Conservation (phyloP, 35 echinoderm and acorn worm species). For the Heliocidaris erythrogramma region DNA sequence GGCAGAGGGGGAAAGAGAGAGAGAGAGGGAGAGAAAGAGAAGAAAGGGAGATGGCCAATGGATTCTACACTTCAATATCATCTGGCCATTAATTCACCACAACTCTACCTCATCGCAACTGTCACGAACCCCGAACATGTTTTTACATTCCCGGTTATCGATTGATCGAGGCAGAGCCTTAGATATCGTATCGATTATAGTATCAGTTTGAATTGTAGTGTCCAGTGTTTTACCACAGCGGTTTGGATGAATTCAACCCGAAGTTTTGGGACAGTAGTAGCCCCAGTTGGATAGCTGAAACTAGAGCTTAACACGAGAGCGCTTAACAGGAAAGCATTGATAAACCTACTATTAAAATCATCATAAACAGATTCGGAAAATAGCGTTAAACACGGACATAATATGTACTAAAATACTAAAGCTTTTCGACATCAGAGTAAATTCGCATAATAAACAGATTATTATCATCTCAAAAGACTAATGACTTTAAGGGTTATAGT, state of each 20-base stretch:
- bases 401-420: too few species aligned
- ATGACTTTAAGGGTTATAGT: background rate
- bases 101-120: background rate
- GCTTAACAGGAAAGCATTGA: background rate
- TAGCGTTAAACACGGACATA: too few species aligned
- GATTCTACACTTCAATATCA: background rate
- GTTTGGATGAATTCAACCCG: background rate
- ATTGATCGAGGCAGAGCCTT: background rate
- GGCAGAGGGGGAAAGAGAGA: background rate
- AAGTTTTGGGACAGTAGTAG: background rate
- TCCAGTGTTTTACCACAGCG: background rate
- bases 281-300: too few species aligned
- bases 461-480: background rate
- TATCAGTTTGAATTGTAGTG: background rate
- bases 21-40: background rate
- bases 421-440: too few species aligned
- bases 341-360: background rate
- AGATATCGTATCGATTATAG: conserved; percentile 19
- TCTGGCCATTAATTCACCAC: background rate
- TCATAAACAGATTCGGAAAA: background rate
- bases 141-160: background rate
- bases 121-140: background rate
- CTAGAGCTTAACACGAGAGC: background rate
- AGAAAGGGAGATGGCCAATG: background rate
- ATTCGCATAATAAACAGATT: background rate